A percentile compares a stretch with the other conserved stretches of the same genome.
phyloP scores from a whole-genome alignment of 30 jellyfish, hydroid and myxozoan genomes.

The Chrysaora quinquecirrha region DNA sequence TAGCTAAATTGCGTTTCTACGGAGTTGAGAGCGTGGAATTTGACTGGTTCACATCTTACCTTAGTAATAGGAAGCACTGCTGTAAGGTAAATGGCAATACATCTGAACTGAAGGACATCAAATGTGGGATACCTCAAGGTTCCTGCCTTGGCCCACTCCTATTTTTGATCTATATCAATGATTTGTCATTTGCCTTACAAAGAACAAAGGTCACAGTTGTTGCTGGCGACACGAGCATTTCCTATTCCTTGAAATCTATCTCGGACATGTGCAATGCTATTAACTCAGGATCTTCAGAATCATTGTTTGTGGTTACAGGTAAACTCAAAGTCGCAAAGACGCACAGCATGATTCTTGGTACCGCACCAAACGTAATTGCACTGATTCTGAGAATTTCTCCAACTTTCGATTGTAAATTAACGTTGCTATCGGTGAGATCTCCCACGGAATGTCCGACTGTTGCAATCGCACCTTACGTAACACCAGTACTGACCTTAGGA shows the following conservation, averaged over 20 bases:
- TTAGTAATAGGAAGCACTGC: too few species aligned
- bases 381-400: background rate
- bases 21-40: background rate
- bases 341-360: background rate
- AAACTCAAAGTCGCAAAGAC: background rate
- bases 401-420: background rate
- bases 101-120: background rate
- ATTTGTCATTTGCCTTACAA: constrained; percentile 14
- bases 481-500: too few species aligned
- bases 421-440: background rate
- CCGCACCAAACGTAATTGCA: background rate
- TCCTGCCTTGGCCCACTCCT: too few species aligned
- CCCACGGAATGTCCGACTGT: background rate
- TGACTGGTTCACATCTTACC: constrained; percentile 6
- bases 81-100: too few species aligned
- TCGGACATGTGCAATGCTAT: background rate
- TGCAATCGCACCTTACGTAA: too few species aligned
- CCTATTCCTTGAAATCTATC: background rate
- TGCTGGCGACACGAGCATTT: constrained; percentile 19
- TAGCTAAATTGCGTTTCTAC: background rate
- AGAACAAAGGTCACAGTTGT: background rate
- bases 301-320: background rate
- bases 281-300: background rate
- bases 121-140: constrained; percentile 11
- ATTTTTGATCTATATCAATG: too few species aligned